A percentile compares a stretch with the other conserved stretches of the same genome.
These are phyloP conservation scores for Gibbula magus DNA, from an alignment of 2,888 invertebrate species.

Conservation along the genomic window DNA sequence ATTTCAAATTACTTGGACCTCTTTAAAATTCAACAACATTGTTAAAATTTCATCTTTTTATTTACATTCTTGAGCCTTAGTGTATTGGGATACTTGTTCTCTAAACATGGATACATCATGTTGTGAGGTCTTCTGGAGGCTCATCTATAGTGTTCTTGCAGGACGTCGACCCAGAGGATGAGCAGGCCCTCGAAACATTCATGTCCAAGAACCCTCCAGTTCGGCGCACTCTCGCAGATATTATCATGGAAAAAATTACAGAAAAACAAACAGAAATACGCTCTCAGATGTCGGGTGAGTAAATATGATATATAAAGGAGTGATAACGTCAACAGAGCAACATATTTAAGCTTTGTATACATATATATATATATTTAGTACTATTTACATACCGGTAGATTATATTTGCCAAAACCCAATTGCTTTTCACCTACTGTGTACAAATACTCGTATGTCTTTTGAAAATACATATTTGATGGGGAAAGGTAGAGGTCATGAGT, in stretches of 20 bases:
- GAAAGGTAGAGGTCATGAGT: no score
- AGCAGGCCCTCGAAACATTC: conserved; percentile 89
- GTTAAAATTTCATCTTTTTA: no score
- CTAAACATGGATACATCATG: no score
- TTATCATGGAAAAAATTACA: conserved; percentile 93
- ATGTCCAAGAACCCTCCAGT: conserved; percentile 81
- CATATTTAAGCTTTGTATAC: not conserved
- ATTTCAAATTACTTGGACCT: not conserved
- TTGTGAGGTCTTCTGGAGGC: no score
- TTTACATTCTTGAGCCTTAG: no score
- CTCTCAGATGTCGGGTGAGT: conserved; percentile 86
- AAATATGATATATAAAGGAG: not conserved
- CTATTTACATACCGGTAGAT: no score
- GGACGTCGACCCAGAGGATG: conserved; percentile 91
- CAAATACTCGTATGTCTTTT: no score
- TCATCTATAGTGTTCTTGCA: conserved; percentile 49
- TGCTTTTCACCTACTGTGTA: no score
- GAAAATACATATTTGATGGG: no score
- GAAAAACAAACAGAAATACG: conserved; percentile 94
- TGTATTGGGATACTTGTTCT: no score
- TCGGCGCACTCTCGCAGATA: conserved; percentile 88
- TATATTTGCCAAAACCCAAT: no score
- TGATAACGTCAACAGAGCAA: not conserved
- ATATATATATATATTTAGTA: not conserved
- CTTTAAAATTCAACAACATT: no score